Base-by-base conservation (phyloP, 2,797 vertebrate species). In the Typhlichthys eigenmanni region DNA sequence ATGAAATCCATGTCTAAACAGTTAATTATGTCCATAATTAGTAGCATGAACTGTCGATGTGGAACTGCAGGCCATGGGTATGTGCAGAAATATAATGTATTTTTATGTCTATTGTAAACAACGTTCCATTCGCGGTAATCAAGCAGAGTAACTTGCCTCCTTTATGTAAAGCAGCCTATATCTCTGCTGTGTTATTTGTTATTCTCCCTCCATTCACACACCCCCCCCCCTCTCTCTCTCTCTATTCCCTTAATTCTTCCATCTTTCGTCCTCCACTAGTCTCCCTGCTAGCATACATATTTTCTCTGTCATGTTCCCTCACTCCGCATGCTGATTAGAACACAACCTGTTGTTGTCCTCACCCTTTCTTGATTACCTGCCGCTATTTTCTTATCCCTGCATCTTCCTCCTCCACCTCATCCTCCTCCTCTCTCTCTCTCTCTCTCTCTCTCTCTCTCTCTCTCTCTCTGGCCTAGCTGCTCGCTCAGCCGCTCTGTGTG, bases 351-450 rank as follows among this genome's bases (percentile, higher is more conserved):
- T 91, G 85, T 90, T 88, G 80, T 85, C 72, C 54, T 78, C 79
- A 80, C 83, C 85, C 79, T 82, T 80, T 84, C 84, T 76, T 91
- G 88, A 91, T 89, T 89, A 90, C 85, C 75, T 79, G 12, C 75
- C 74, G 78, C 85, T 82, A 81, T 83, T 73, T 88, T 78, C 74
- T 79, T 66, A 76, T 84, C 72, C 68, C 73, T 82, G 68, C 79
- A 66, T 89, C 83, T 72, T 84, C 76, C 60, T 63, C 19, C 43
- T 78, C 51, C 62, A 55, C 19, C 78, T 32, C 52, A 32, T 76
- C 72, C 19, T 47, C 14, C 8, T 8, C 8, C 8, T 24, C 75
- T 62, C 68, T 80, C 62, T 63, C 19, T 50, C 77, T 32, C 52
- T 55, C 78, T 71, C 19, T 46, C 14, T 34, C 32, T 34, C 32